phyloP scores from a whole-genome alignment of 2,888 invertebrate genomes.

The Candidula unifasciata region DNA sequence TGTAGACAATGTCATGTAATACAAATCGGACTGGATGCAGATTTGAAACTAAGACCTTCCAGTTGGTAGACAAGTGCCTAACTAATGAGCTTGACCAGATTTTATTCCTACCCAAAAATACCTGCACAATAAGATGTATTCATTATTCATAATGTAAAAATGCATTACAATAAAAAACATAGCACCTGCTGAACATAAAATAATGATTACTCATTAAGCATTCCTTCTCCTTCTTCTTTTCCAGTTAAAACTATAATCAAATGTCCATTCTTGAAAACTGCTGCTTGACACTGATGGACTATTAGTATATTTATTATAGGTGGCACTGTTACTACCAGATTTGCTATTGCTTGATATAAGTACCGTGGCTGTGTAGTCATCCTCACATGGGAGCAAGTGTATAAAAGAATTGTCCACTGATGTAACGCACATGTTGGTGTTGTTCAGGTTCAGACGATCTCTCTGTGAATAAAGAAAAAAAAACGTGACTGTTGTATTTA shows the following conservation, averaged over 20 bases:
- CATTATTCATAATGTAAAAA: too few species aligned
- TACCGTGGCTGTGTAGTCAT: neutral
- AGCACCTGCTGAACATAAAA: slow-evolving; percentile 23
- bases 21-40: too few species aligned
- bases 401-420: slow-evolving; percentile 55
- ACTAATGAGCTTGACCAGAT: too few species aligned
- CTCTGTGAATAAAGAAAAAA: slow-evolving; percentile 35
- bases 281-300: neutral
- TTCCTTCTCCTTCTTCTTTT: slow-evolving; percentile 40
- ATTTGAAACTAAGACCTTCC: too few species aligned
- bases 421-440: slow-evolving; percentile 53
- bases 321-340: neutral
- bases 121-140: too few species aligned
- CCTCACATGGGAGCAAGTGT: slow-evolving; percentile 46
- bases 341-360: neutral
- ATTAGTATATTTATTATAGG: neutral
- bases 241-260: slow-evolving; percentile 47
- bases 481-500: neutral
- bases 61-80: too few species aligned
- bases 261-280: slow-evolving; percentile 45
- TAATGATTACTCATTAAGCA: neutral
- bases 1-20: too few species aligned
- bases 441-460: slow-evolving; percentile 39
- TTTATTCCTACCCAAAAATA: too few species aligned
- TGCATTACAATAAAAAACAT: neutral